phyloP scores from a whole-genome alignment of 2,113 vertebrate genomes.

The Meleagris gallopavo region DNA sequence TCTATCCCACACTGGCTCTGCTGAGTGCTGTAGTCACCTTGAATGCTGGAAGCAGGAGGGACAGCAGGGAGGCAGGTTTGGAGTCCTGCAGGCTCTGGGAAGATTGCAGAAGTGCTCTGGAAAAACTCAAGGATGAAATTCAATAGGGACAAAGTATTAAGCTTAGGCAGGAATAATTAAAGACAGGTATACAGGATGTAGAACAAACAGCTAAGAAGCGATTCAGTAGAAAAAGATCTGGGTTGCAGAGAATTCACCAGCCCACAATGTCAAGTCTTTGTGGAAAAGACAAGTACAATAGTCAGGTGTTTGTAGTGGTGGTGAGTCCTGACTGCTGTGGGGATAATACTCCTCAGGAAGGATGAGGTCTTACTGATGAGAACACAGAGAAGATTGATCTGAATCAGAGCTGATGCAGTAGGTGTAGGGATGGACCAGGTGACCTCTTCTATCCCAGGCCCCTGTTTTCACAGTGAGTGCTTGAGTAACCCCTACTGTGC shows the following conservation, averaged over 20 bases:
- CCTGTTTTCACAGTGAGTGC: neutral
- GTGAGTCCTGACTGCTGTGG: neutral
- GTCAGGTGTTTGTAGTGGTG: neutral
- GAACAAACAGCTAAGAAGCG: constrained; percentile 43
- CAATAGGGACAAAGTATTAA: constrained; percentile 62
- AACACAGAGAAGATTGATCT: neutral
- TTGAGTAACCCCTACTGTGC: accelerated
- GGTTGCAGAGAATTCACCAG: neutral
- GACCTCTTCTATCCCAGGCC: neutral
- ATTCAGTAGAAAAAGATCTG: constrained; percentile 57
- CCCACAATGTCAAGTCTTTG: constrained; percentile 33
- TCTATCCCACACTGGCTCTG: neutral
- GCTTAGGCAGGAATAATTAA: constrained; percentile 74
- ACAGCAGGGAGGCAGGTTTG: accelerated
- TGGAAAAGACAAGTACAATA: neutral
- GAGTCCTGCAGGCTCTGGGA: neutral
- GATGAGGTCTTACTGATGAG: neutral
- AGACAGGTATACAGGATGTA: constrained; percentile 38
- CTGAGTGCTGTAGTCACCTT: neutral
- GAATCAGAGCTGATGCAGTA: neutral
- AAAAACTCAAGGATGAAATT: constrained; percentile 58
- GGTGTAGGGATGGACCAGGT: neutral
- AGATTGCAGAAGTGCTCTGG: constrained; percentile 47
- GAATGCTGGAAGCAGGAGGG: neutral
- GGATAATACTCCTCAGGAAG: neutral